A percentile compares a stretch with the other conserved stretches of the same genome.
Evolutionary conservation across 1,140 invertebrate species (phyloP).

Genomic region (Drosophila carrolli): DNA sequence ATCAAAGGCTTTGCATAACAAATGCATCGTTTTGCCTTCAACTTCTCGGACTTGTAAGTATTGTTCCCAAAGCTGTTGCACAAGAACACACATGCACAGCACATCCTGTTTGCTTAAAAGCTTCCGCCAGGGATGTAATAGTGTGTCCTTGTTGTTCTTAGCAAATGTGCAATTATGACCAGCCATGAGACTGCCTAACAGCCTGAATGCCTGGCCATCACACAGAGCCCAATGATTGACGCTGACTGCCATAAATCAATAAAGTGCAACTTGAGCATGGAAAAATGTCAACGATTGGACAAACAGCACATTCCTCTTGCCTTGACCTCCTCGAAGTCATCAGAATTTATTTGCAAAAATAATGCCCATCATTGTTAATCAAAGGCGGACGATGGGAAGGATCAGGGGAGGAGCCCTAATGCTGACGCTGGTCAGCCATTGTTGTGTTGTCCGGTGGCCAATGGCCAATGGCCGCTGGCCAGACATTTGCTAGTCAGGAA

Average conservation of each 20-base stretch:
- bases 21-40: slow-evolving; percentile 74
- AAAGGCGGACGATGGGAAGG: slow-evolving; percentile 32
- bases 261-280: slow-evolving; percentile 73
- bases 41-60: slow-evolving; percentile 70
- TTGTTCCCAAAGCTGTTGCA: slow-evolving; percentile 70
- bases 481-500: slow-evolving; percentile 64
- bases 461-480: slow-evolving; percentile 7
- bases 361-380: slow-evolving; percentile 81
- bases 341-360: slow-evolving; percentile 77
- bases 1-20: slow-evolving; percentile 81
- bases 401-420: slow-evolving; percentile 26
- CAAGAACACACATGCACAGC: slow-evolving; percentile 45
- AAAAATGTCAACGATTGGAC: slow-evolving; percentile 62
- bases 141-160: slow-evolving; percentile 46
- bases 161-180: slow-evolving; percentile 77
- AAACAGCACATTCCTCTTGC: slow-evolving; percentile 43
- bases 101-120: slow-evolving; percentile 81
- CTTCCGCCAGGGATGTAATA: slow-evolving; percentile 46
- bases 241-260: slow-evolving; percentile 72
- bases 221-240: slow-evolving; percentile 59
- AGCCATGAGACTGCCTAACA: slow-evolving; percentile 21
- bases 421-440: slow-evolving; percentile 66
- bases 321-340: slow-evolving; percentile 18
- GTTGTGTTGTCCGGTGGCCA: slow-evolving; percentile 50
- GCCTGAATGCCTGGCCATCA: background rate